A percentile compares a stretch with the other conserved stretches of the same genome.
phyloP scores from a whole-genome alignment of 2,797 vertebrate species.

The Xiphorhynchus erythropygius region DNA sequence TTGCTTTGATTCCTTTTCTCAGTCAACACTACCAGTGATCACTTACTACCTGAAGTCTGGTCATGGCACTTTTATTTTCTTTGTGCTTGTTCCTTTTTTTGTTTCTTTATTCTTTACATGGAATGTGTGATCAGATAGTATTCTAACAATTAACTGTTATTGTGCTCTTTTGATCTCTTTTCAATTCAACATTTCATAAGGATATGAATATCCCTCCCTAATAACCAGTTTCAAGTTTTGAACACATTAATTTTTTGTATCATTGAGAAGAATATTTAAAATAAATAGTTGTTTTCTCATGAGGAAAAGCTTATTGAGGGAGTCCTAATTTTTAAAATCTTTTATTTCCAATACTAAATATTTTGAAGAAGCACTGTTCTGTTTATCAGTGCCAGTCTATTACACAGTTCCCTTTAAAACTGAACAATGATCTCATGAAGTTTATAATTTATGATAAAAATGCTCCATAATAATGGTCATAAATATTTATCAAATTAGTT shows the following conservation, averaged over 20 bases:
- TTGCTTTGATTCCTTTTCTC: background rate
- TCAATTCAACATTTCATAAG: background rate
- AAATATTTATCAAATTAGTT: background rate
- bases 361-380: background rate
- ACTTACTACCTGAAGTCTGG: background rate
- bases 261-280: background rate
- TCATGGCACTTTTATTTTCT: background rate
- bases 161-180: background rate
- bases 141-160: background rate
- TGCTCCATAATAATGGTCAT: background rate
- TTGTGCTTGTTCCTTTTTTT: background rate
- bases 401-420: background rate
- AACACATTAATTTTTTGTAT: background rate
- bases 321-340: background rate
- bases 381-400: background rate
- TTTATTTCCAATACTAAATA: background rate
- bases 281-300: background rate
- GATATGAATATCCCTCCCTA: background rate
- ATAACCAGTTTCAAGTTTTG: background rate
- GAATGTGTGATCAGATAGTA: rapidly evolving
- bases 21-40: background rate
- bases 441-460: background rate
- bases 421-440: background rate
- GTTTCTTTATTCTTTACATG: background rate
- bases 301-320: background rate